phyloP scores from a whole-genome alignment of 2,113 vertebrate species.

The Blennius ocellaris region DNA sequence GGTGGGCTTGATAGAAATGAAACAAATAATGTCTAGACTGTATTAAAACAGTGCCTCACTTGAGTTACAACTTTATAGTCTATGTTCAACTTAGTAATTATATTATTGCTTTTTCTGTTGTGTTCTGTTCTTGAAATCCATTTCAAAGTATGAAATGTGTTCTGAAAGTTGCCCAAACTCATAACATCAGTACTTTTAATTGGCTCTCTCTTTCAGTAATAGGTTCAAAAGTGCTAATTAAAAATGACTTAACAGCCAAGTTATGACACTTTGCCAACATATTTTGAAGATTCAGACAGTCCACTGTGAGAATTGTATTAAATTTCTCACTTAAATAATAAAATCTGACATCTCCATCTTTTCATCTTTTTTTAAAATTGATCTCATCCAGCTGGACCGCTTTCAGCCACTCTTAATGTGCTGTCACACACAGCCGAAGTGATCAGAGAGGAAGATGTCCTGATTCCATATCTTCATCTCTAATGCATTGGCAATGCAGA shows the following conservation, averaged over 20 bases:
- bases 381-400: neutral
- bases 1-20: conserved; percentile 63
- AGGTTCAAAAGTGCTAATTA: conserved; percentile 11
- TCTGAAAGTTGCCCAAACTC: conserved; percentile 41
- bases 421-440: neutral
- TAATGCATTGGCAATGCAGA: neutral
- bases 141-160: conserved; percentile 51
- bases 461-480: neutral
- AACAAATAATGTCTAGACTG: conserved; percentile 49
- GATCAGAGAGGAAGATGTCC: neutral
- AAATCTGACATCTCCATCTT: neutral
- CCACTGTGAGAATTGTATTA: too few relatives aligned
- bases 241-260: neutral
- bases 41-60: conserved; percentile 52
- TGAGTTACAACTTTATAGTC: conserved; percentile 40
- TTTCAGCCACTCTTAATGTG: too few relatives aligned
- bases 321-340: neutral
- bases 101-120: conserved; percentile 31
- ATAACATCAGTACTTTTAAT: conserved; percentile 19
- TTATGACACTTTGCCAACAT: neutral
- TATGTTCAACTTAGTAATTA: conserved; percentile 71
- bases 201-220: conserved; percentile 27
- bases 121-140: conserved; percentile 45
- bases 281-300: neutral
- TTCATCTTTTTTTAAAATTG: neutral